Conservation (phyloP, 2,113 vertebrate species). For the Pongo pygmaeus region DNA sequence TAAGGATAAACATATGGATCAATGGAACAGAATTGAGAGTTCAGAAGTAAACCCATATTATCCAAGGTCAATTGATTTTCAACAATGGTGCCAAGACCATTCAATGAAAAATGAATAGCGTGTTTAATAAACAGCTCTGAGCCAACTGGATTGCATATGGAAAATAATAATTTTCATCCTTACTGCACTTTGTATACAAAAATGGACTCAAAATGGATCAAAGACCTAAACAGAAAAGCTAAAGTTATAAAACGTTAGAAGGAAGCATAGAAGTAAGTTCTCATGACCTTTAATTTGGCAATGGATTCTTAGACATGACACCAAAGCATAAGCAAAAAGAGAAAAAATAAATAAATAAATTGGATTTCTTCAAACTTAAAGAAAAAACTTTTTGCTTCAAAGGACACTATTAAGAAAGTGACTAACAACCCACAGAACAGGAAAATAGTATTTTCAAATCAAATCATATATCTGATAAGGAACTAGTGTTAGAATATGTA, state of each 20-base stretch:
- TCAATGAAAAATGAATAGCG: not conserved
- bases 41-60: not conserved
- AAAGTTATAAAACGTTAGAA: not conserved
- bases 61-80: not conserved
- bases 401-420: not conserved
- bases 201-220: not conserved
- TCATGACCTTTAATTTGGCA: not conserved
- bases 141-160: not conserved
- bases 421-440: not conserved
- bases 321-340: not conserved
- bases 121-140: not conserved
- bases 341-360: not conserved
- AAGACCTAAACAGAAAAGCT: not conserved
- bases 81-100: not conserved
- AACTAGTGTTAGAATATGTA: not conserved
- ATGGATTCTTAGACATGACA: not conserved
- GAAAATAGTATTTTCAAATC: not conserved
- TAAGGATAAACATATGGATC: not conserved
- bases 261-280: not conserved
- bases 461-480: not conserved
- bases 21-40: not conserved
- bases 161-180: not conserved
- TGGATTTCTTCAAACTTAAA: not conserved
- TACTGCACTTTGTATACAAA: no score
- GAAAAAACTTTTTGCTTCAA: not conserved